Conservation (phyloP, 2,888 invertebrate genomes). For the Athalia circularis region DNA sequence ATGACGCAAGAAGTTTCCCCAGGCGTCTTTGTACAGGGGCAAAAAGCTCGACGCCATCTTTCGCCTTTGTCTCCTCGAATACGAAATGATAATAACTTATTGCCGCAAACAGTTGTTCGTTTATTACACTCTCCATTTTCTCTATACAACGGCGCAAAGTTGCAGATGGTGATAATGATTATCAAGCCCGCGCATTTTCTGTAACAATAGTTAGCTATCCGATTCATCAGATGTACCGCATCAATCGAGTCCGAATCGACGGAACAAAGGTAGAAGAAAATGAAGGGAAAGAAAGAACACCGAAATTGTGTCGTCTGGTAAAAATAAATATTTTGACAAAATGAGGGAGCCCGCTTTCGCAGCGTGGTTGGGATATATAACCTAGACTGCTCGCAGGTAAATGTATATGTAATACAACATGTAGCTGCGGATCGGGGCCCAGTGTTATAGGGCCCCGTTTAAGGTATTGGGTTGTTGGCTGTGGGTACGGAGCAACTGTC, state of each 20-base stretch:
- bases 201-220: no score
- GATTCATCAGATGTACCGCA: no score
- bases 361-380: neutral
- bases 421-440: conserved; percentile 21
- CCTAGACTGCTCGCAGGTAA: neutral
- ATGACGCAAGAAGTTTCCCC: conserved; percentile 27
- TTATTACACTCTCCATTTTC: conserved; percentile 7
- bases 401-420: neutral
- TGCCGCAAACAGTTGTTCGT: conserved; percentile 35
- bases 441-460: conserved; percentile 49
- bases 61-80: conserved; percentile 33
- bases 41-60: conserved; percentile 37
- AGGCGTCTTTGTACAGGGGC: conserved; percentile 25
- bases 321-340: conserved; percentile 72
- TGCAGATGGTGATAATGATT: neutral
- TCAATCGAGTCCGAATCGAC: no score
- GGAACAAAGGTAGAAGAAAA: neutral
- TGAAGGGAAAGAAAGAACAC: conserved; percentile 4
- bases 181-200: no score
- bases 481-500: conserved; percentile 69
- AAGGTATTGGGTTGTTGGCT: conserved; percentile 37
- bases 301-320: conserved; percentile 51
- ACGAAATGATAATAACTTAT: conserved; percentile 44
- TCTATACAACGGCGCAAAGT: neutral
- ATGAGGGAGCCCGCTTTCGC: conserved; percentile 51